Evolutionary conservation across 1,140 invertebrate genomes (phyloP).

Genomic region (Pseudomyrmex concolor): DNA sequence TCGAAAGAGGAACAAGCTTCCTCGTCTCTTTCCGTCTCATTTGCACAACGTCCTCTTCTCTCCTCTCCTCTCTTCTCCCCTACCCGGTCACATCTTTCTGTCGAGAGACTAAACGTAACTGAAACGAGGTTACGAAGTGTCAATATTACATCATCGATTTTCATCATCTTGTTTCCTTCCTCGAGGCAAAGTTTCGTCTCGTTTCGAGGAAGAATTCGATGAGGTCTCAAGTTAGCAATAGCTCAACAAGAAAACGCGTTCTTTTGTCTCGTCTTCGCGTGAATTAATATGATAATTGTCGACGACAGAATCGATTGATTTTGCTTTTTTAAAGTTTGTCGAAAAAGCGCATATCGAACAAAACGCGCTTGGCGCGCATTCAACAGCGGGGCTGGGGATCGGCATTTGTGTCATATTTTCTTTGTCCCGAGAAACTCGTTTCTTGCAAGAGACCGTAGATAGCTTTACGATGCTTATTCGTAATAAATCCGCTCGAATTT

Average conservation of each 20-base stretch:
- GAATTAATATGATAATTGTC: neutral
- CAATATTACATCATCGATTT: constrained; percentile 69
- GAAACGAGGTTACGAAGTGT: constrained; percentile 61
- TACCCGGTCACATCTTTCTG: constrained; percentile 42
- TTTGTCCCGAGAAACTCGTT: constrained; percentile 4
- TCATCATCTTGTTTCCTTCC: constrained; percentile 56
- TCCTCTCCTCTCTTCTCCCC: neutral
- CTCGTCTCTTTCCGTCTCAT: constrained; percentile 10
- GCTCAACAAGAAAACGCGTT: neutral
- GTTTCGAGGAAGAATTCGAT: constrained; percentile 1
- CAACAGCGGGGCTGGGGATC: constrained; percentile 16
- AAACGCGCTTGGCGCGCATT: constrained; percentile 27
- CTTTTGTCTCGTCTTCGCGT: no score
- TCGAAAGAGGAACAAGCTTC: constrained; percentile 38
- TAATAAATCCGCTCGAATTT: constrained; percentile 39
- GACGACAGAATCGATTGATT: neutral
- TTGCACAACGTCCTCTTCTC: neutral
- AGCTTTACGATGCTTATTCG: neutral
- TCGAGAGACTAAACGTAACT: constrained; percentile 51
- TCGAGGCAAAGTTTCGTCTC: constrained; percentile 16
- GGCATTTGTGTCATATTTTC: constrained; percentile 24
- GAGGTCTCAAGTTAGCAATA: neutral
- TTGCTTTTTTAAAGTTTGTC: constrained; percentile 20
- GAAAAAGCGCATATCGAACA: neutral
- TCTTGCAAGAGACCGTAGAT: neutral